phyloP scores from a whole-genome alignment of 2,797 vertebrate species.

The Salmo trutta region DNA sequence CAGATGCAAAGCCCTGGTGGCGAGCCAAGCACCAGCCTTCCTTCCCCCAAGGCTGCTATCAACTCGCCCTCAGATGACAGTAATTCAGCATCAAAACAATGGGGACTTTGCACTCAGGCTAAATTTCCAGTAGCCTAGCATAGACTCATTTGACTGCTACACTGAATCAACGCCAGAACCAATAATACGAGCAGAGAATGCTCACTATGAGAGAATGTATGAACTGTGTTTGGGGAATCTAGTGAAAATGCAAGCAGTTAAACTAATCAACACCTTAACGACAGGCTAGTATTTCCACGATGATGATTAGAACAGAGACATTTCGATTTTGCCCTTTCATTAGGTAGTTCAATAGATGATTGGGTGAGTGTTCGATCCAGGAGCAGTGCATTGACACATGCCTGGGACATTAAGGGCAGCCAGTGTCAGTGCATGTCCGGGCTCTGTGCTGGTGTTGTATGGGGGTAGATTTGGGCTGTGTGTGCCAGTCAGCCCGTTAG shows the following conservation, averaged over 20 bases:
- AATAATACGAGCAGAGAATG: background rate
- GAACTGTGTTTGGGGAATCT: background rate
- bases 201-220: background rate
- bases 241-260: background rate
- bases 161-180: conserved; percentile 22
- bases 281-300: background rate
- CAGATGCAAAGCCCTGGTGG: conserved; percentile 52
- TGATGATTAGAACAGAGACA: background rate
- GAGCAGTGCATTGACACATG: background rate
- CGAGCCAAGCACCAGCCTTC: conserved; percentile 42
- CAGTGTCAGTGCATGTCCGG: conserved; percentile 20
- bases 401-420: background rate
- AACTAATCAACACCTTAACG: background rate
- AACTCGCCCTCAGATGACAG: conserved; percentile 50
- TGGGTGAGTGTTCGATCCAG: background rate
- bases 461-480: conserved; percentile 17
- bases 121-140: conserved; percentile 17
- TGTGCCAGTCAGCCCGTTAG: conserved; percentile 14
- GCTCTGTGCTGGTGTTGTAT: conserved; percentile 5
- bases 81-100: conserved; percentile 46
- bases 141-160: conserved; percentile 22
- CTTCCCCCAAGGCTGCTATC: conserved; percentile 52
- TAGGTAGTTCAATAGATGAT: background rate
- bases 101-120: conserved; percentile 14
- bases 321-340: background rate